These are phyloP conservation scores for Cossypha dichroa DNA, from an alignment of 2,797 vertebrate genomes.

Conservation along the genomic window DNA sequence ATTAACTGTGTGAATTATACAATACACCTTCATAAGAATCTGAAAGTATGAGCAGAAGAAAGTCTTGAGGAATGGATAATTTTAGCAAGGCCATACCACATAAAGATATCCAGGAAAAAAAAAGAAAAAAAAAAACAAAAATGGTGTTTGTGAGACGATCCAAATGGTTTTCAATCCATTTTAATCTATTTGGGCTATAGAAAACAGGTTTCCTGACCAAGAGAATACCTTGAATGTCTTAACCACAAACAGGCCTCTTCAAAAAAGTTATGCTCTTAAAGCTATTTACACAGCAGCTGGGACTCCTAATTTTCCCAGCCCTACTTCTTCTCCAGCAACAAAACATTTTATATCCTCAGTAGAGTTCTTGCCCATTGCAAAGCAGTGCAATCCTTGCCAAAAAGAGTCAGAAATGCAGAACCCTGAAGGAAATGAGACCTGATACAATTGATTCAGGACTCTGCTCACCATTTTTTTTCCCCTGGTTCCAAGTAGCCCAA, in stretches of 20 bases:
- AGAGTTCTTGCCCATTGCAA: not conserved
- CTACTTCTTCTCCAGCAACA: constrained; percentile 18
- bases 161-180: not conserved
- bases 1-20: not conserved
- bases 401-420: not conserved
- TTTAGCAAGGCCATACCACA: not conserved
- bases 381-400: not conserved
- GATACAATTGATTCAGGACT: not conserved
- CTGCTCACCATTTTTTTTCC: not conserved
- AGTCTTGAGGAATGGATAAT: not conserved
- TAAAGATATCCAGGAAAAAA: not conserved
- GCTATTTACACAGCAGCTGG: not conserved
- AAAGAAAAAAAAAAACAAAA: not conserved
- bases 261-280: not conserved
- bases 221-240: not conserved
- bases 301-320: not conserved
- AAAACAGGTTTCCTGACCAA: not conserved
- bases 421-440: not conserved
- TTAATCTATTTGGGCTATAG: not conserved
- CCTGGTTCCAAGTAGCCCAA: not conserved
- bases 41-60: not conserved
- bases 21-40: not conserved
- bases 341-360: not conserved
- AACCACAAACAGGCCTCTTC: not conserved
- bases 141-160: not conserved